These are phyloP conservation scores for Diadema setosum DNA, from an alignment of 35 echinoderm and acorn worm species.

Conservation along the genomic window DNA sequence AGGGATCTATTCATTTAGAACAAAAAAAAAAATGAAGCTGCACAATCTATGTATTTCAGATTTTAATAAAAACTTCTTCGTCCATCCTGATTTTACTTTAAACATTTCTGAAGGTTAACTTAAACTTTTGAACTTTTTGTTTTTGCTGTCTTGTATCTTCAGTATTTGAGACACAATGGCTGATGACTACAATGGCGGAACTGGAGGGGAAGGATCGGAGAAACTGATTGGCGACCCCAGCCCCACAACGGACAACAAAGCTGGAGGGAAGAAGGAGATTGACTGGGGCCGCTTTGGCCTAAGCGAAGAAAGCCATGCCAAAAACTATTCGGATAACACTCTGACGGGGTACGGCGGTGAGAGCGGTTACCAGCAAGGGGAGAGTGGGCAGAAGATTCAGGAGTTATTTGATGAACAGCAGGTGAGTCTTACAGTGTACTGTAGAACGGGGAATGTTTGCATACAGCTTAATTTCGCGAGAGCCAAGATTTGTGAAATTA, in stretches of 20 bases:
- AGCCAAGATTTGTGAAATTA: too few relatives aligned
- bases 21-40: too few relatives aligned
- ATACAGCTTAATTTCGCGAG: too few relatives aligned
- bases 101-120: too few relatives aligned
- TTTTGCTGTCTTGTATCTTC: too few relatives aligned
- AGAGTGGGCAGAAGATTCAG: constrained; percentile 76
- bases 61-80: too few relatives aligned
- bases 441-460: too few relatives aligned
- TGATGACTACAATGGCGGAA: neutral
- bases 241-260: neutral
- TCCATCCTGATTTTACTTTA: too few relatives aligned
- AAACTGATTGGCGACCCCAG: neutral
- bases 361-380: constrained; percentile 69
- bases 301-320: constrained; percentile 70
- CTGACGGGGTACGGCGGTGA: constrained; percentile 38
- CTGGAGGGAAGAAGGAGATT: constrained; percentile 42
- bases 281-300: constrained; percentile 87
- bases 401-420: constrained; percentile 84
- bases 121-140: too few relatives aligned
- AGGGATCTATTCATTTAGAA: too few relatives aligned
- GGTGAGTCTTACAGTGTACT: too few relatives aligned
- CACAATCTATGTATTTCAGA: too few relatives aligned
- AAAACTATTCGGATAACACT: neutral
- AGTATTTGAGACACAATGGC: constrained; percentile 6
- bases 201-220: neutral